Conservation (phyloP, 2,888 invertebrate genomes). For the Embidobia sp. region DNA sequence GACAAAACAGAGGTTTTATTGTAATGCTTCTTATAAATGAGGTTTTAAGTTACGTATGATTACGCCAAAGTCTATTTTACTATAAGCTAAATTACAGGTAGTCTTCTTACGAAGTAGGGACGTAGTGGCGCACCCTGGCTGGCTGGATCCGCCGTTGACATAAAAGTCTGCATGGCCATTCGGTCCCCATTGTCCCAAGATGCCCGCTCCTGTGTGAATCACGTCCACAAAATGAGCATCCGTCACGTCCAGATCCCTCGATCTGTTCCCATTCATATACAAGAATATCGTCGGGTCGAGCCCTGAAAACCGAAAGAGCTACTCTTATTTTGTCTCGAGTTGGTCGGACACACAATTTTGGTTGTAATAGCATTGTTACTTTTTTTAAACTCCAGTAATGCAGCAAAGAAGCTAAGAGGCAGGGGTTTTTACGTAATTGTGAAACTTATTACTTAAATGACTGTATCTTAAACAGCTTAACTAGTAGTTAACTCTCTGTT, state of each 20-base stretch:
- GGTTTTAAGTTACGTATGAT: too few species aligned
- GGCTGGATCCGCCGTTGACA: slow-evolving; percentile 93
- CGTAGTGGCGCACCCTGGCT: slow-evolving; percentile 92
- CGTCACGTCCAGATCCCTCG: slow-evolving; percentile 89
- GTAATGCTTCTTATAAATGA: too few species aligned
- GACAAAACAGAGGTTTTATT: too few species aligned
- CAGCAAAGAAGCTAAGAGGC: too few species aligned
- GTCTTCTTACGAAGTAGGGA: slow-evolving; percentile 89
- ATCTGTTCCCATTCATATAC: slow-evolving; percentile 91
- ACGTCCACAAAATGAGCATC: slow-evolving; percentile 93
- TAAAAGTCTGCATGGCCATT: slow-evolving; percentile 95
- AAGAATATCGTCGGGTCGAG: slow-evolving; percentile 92
- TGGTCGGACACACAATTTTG: slow-evolving; percentile 6
- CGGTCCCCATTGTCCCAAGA: slow-evolving; percentile 94
- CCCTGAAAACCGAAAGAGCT: slow-evolving; percentile 82
- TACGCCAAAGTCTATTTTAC: too few species aligned
- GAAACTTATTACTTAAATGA: too few species aligned
- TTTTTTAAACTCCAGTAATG: too few species aligned
- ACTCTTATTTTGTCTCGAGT: slow-evolving; percentile 61
- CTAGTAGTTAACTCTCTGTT: too few species aligned
- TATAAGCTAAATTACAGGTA: neutral
- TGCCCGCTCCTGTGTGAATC: slow-evolving; percentile 93
- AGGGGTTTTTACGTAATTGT: too few species aligned
- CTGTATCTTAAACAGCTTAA: too few species aligned
- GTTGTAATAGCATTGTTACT: slow-evolving; percentile 7